Percentiles rank a stretch among this genome's conserved stretches.
phyloP scores from a whole-genome alignment of 2,113 vertebrate genomes.

The Chionis minor region DNA sequence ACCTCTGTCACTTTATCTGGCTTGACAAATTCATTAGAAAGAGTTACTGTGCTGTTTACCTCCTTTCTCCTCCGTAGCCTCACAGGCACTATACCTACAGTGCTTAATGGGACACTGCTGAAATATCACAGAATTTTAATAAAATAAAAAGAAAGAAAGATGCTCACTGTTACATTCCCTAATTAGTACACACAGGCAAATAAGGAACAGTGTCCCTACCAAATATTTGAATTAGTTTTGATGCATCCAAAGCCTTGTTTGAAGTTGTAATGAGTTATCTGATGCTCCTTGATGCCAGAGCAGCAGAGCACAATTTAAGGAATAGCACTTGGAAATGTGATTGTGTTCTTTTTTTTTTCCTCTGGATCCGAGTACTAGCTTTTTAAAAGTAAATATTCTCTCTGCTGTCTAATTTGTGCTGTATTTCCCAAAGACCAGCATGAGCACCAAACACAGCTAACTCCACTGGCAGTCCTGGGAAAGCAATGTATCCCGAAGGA shows the following conservation, averaged over 20 bases:
- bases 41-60: background rate
- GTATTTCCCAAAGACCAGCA: background rate
- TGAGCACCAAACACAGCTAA: background rate
- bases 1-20: background rate
- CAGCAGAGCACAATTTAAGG: background rate
- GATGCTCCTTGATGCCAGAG: background rate
- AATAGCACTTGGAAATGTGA: background rate
- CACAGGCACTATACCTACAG: background rate
- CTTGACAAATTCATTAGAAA: background rate
- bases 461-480: background rate
- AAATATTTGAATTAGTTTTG: constrained; percentile 14
- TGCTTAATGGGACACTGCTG: background rate
- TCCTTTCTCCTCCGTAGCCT: background rate
- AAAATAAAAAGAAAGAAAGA: background rate
- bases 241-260: background rate
- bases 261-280: background rate
- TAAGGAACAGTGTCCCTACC: background rate
- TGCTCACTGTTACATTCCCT: background rate
- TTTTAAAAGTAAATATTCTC: background rate
- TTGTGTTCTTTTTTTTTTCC: background rate
- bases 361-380: background rate
- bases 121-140: background rate
- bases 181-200: background rate
- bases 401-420: background rate
- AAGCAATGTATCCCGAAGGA: background rate